phyloP scores from a whole-genome alignment of 1,140 invertebrate species.

The Bombyx mori region DNA sequence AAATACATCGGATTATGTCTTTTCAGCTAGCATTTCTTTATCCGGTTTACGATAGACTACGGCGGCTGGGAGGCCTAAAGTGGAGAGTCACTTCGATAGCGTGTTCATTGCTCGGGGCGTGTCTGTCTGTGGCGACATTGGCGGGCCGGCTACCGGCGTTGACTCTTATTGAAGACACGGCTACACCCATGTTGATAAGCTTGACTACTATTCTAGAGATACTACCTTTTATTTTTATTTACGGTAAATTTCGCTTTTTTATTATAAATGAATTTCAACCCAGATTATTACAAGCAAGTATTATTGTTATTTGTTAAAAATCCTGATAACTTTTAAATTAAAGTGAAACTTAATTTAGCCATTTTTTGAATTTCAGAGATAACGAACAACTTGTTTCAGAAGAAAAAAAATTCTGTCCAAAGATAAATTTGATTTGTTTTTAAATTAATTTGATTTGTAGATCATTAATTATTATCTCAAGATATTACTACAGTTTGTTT shows the following conservation, averaged over 20 bases:
- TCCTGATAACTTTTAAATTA: too few species aligned
- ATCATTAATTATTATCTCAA: too few species aligned
- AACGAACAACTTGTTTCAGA: too few species aligned
- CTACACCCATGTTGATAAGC: slow-evolving; percentile 33
- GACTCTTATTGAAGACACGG: slow-evolving; percentile 29
- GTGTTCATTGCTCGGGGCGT: slow-evolving; percentile 25
- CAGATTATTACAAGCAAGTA: too few species aligned
- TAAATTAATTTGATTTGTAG: too few species aligned
- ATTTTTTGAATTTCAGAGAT: too few species aligned
- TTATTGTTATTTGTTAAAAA: too few species aligned
- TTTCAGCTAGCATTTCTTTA: slow-evolving; percentile 40
- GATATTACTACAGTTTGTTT: too few species aligned
- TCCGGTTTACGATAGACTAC: slow-evolving; percentile 44
- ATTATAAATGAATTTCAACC: not conserved
- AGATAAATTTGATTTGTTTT: too few species aligned
- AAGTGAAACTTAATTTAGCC: too few species aligned
- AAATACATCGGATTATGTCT: not conserved
- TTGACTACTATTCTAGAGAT: slow-evolving; percentile 36
- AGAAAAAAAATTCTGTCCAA: too few species aligned
- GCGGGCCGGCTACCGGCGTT: slow-evolving; percentile 26
- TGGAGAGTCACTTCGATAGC: slow-evolving; percentile 34
- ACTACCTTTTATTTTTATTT: slow-evolving; percentile 46
- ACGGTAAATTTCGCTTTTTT: slow-evolving; percentile 30
- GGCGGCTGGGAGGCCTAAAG: slow-evolving; percentile 30
- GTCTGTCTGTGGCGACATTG: slow-evolving; percentile 18